These are phyloP conservation scores for Drosophila affinis DNA, from an alignment of 2,888 invertebrate genomes.

Conservation along the genomic window DNA sequence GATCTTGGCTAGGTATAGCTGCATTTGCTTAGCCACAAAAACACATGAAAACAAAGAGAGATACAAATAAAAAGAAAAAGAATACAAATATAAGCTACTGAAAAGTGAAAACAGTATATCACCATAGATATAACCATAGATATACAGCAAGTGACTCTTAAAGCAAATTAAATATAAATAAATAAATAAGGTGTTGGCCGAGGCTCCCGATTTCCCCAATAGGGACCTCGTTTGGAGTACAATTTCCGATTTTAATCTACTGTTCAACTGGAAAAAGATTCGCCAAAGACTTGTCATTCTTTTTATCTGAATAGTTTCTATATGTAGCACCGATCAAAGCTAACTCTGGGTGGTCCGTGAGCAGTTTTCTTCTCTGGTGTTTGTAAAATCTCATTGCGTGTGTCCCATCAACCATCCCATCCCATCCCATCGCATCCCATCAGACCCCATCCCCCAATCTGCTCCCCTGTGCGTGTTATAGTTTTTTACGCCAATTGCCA, in stretches of 20 bases:
- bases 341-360: background rate
- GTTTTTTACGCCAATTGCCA: conserved; percentile 49
- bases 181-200: too few species aligned
- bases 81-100: conserved; percentile 19
- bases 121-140: too few species aligned
- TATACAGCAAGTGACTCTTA: too few species aligned
- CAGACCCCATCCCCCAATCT: background rate
- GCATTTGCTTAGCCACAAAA: too few species aligned
- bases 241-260: too few species aligned
- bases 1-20: background rate
- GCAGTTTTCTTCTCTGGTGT: conserved; percentile 8
- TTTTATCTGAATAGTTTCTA: too few species aligned
- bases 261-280: too few species aligned
- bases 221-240: too few species aligned
- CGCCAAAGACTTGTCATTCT: too few species aligned
- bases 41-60: too few species aligned
- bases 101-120: conserved; percentile 8
- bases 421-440: background rate
- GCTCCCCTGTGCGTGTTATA: background rate
- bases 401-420: background rate
- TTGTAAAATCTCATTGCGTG: conserved; percentile 33
- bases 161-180: too few species aligned
- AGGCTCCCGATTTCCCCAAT: too few species aligned
- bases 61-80: background rate
- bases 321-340: background rate